phyloP scores from a whole-genome alignment of 2,888 invertebrate species.

The Lymantria monacha region DNA sequence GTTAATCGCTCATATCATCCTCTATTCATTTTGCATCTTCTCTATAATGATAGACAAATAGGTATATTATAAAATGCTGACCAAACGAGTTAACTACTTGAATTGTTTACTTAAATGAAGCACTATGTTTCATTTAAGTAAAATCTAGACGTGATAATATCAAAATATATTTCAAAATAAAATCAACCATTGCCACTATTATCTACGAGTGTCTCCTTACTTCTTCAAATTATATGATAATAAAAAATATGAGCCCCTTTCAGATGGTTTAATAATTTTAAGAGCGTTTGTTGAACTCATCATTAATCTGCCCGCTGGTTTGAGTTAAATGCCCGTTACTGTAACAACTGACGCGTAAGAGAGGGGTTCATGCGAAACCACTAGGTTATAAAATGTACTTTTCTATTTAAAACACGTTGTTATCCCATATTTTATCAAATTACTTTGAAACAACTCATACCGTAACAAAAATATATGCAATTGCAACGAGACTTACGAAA shows the following conservation, averaged over 20 bases:
- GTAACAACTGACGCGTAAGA: slow-evolving; percentile 38
- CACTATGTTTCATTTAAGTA: too few species aligned
- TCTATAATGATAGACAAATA: too few species aligned
- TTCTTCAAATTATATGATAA: too few species aligned
- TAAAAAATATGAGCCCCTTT: neutral
- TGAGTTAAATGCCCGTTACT: slow-evolving; percentile 33
- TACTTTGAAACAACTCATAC: slow-evolving; percentile 2
- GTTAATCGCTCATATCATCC: too few species aligned
- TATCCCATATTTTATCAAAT: neutral
- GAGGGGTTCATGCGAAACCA: slow-evolving; percentile 30
- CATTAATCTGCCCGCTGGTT: slow-evolving; percentile 21
- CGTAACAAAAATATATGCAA: neutral
- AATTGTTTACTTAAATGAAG: too few species aligned
- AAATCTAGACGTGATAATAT: too few species aligned
- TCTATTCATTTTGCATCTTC: too few species aligned
- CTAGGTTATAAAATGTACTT: slow-evolving; percentile 29
- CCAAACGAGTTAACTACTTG: too few species aligned
- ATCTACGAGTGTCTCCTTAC: too few species aligned
- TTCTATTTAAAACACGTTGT: slow-evolving; percentile 8
- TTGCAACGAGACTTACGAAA: slow-evolving; percentile 15
- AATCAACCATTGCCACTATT: too few species aligned
- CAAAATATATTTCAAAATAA: too few species aligned
- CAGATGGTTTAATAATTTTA: slow-evolving; percentile 22
- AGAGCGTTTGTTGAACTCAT: slow-evolving; percentile 27
- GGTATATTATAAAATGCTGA: too few species aligned